These are phyloP conservation scores for Cygnus olor DNA, from an alignment of 2,797 vertebrate genomes.

Conservation along the genomic window DNA sequence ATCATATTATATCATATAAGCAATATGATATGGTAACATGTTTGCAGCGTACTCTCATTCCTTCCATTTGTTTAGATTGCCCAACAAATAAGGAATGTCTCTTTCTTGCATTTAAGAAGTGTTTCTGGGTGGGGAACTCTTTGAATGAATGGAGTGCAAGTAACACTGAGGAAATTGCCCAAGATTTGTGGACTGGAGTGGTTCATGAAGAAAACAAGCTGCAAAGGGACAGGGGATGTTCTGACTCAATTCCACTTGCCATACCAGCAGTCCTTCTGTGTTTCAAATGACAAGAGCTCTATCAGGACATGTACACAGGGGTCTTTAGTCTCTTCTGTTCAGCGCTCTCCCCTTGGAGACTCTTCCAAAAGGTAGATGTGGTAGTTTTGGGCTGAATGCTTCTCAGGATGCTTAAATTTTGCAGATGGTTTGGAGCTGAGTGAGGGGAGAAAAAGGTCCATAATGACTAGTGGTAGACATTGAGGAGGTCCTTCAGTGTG, in stretches of 20 bases:
- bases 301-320: not conserved
- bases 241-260: not conserved
- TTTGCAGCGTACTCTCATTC: not conserved
- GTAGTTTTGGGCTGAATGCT: not conserved
- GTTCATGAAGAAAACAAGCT: not conserved
- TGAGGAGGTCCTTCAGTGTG: not conserved
- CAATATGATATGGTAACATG: no score
- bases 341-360: not conserved
- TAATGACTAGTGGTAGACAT: not conserved
- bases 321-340: not conserved
- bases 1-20: no score
- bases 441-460: not conserved
- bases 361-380: not conserved
- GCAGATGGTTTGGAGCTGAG: not conserved
- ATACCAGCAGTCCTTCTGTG: rapidly evolving
- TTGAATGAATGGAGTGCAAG: not conserved
- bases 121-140: not conserved
- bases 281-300: not conserved
- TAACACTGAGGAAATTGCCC: not conserved
- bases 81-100: not conserved
- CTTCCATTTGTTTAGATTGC: not conserved
- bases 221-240: not conserved
- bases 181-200: not conserved
- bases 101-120: not conserved
- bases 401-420: not conserved